Base-by-base conservation (phyloP, 2,797 vertebrate genomes). In the Chrosomus eos region DNA sequence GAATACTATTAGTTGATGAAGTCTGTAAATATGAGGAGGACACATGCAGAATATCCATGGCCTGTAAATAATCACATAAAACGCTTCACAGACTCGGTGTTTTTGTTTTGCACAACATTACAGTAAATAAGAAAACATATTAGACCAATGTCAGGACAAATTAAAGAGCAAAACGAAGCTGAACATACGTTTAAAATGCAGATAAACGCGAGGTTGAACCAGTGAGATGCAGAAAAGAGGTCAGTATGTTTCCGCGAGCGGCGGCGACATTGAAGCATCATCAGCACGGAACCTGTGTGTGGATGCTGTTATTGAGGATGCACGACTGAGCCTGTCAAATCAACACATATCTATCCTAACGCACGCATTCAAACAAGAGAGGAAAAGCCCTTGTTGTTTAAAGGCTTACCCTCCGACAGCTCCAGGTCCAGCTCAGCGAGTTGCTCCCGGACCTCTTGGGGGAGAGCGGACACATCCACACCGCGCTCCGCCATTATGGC, bases 401-500 rank as follows among this genome's bases (percentile, higher is more conserved):
- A 70, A 23, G 23, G 36, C 95, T 94, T 93, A 95, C 98, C 98
- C 94, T 99, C 98, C 55, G 97, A 98, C 23, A 99, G 97, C 96
- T 99, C 98, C 92, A 99, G 94, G 92, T 99, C 97, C 95, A 99
- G 93, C 95, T 99, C 98, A 72, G 98, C 97, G 94, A 99, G 95
- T 94, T 98, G 97, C 93, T 98, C 97, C 84, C 97, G 95, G 93
- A 99, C 96, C 94, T 98, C 97, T 91, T 96, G 96, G 70, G 97
- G 97, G 92, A 98, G 91, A 87, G 94, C 95, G 45, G 95, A 93
- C 91, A 95, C 87, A 89, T 97, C 97, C 86, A 96, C 94, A 89
- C 94, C 93, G 91, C 95, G 95, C 88, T 97, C 96, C 91, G 96
- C 95, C 97, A 97, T 97, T 85, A 90, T 90, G 18, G 90, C 26